phyloP scores from a whole-genome alignment of 2,113 vertebrate species.

The Platysternon megacephalum region DNA sequence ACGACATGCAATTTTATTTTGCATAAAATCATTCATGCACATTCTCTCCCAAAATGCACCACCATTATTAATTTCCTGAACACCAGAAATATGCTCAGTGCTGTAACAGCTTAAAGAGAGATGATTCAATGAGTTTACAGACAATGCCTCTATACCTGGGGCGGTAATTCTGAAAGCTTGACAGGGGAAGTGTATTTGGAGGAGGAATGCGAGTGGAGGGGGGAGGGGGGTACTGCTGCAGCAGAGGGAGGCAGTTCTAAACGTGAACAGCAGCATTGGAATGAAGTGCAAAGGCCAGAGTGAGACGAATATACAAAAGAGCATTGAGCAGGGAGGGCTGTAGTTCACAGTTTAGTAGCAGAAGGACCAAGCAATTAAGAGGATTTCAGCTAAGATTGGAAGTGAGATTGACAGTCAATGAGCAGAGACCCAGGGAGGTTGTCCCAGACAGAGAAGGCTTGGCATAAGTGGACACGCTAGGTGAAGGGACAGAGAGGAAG shows the following conservation, averaged over 20 bases:
- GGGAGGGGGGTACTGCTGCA: fast-evolving
- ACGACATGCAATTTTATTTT: neutral
- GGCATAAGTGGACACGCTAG: neutral
- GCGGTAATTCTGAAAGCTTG: neutral
- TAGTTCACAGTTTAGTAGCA: neutral
- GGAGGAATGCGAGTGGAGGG: neutral
- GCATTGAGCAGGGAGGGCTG: neutral
- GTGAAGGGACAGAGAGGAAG: neutral
- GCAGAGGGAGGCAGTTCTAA: fast-evolving
- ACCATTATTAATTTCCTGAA: neutral
- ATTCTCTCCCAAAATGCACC: neutral
- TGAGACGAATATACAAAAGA: neutral
- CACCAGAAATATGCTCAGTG: neutral
- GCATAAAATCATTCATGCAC: neutral
- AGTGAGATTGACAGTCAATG: neutral
- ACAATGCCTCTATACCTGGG: neutral
- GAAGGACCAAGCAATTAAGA: neutral
- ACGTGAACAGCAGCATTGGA: neutral
- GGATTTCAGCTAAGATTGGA: neutral
- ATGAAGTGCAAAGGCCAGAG: fast-evolving
- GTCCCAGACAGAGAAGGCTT: neutral
- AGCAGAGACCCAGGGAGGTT: fast-evolving
- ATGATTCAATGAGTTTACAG: neutral
- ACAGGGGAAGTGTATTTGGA: neutral
- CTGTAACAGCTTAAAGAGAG: neutral